Evolutionary conservation across 2,113 vertebrate species (phyloP).

Genomic region (Phalacrocorax pelagicus): DNA sequence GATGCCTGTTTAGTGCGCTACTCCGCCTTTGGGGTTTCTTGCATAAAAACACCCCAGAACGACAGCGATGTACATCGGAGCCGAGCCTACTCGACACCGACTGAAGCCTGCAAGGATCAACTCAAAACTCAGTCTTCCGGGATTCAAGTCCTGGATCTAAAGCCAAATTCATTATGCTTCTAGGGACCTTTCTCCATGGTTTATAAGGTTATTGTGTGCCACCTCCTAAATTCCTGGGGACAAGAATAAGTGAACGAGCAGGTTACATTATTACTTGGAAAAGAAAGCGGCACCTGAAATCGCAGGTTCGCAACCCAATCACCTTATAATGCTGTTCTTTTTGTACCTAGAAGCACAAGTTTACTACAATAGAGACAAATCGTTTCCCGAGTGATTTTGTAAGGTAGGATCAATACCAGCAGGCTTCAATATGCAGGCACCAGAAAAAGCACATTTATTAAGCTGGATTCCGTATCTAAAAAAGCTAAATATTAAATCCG

Average conservation of each 20-base stretch:
- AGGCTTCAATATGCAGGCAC: background rate
- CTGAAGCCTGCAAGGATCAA: background rate
- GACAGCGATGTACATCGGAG: background rate
- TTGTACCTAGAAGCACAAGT: background rate
- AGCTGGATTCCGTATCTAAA: background rate
- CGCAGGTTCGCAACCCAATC: background rate
- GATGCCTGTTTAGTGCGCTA: background rate
- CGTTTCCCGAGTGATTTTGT: background rate
- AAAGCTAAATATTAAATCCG: background rate
- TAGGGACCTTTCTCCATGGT: background rate
- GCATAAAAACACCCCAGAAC: background rate
- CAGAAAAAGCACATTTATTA: background rate
- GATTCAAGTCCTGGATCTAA: accelerated
- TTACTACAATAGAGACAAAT: background rate
- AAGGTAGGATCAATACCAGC: background rate
- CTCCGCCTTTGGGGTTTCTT: background rate
- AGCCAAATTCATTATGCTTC: background rate
- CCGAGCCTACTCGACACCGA: background rate
- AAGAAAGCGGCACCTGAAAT: background rate
- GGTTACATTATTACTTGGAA: background rate
- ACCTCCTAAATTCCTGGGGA: background rate
- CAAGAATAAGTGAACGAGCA: accelerated
- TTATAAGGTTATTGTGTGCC: background rate
- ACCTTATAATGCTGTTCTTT: background rate
- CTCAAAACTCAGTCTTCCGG: background rate